Evolutionary conservation across 2,113 vertebrate species (phyloP).

Genomic region (Ciconia maguari): DNA sequence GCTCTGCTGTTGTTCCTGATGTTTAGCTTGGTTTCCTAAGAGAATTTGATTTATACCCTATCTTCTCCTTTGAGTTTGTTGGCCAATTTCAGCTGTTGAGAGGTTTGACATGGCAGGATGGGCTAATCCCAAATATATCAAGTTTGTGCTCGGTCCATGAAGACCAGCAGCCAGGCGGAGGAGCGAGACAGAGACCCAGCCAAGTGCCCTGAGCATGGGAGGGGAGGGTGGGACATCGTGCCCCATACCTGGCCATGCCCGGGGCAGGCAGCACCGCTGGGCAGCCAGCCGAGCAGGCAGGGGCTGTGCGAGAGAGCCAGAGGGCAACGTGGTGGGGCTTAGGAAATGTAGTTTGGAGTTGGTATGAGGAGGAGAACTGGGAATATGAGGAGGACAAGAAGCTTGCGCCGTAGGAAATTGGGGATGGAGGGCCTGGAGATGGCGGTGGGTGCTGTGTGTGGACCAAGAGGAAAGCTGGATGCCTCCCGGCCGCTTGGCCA

Average conservation of each 20-base stretch:
- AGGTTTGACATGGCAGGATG: not conserved
- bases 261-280: not conserved
- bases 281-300: accelerated
- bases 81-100: not conserved
- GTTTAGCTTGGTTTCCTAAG: not conserved
- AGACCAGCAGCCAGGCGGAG: not conserved
- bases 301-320: not conserved
- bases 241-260: not conserved
- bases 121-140: not conserved
- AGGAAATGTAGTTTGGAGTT: accelerated
- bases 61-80: not conserved
- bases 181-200: accelerated
- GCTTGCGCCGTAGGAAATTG: not conserved
- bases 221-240: not conserved
- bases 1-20: not conserved
- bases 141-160: not conserved
- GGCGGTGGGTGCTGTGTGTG: not conserved
- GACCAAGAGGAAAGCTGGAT: not conserved
- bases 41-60: not conserved
- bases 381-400: not conserved
- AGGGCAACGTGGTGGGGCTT: not conserved
- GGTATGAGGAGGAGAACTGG: not conserved
- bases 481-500: not conserved
- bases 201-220: not conserved
- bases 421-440: not conserved